Percentiles rank a stretch among this genome's conserved stretches.
These are phyloP conservation scores for Idaea dimidiata DNA, from an alignment of 2,888 invertebrate species.

Conservation along the genomic window DNA sequence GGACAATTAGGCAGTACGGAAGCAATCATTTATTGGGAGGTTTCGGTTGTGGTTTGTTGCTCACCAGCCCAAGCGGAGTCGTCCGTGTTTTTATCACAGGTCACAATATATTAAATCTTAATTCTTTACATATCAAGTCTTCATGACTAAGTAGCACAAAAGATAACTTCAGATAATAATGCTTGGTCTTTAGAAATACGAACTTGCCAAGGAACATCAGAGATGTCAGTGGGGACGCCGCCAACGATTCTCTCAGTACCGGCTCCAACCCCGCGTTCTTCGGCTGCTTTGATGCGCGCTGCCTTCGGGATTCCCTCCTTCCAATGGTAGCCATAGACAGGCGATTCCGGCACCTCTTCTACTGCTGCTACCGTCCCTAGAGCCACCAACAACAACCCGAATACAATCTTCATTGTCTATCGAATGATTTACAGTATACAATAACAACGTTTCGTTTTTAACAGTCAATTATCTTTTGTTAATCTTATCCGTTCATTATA, in stretches of 20 bases:
- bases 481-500: no score
- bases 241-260: conserved; percentile 45
- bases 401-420: conserved; percentile 31
- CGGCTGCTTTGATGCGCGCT: conserved; percentile 36
- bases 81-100: no score
- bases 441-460: no score
- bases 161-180: background rate
- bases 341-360: conserved; percentile 25
- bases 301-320: conserved; percentile 50
- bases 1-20: no score
- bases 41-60: no score
- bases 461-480: no score
- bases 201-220: conserved; percentile 56
- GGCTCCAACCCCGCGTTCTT: conserved; percentile 28
- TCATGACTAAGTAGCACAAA: no score
- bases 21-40: no score
- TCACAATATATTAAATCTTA: no score
- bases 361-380: conserved; percentile 30
- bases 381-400: conserved; percentile 20
- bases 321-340: conserved; percentile 44
- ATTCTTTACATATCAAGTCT: no score
- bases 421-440: no score
- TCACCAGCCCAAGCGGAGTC: no score
- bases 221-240: conserved; percentile 41
- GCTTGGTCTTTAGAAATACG: conserved; percentile 5